These are phyloP conservation scores for Apeltes quadracus DNA, from an alignment of 2,113 vertebrate genomes.

Conservation along the genomic window DNA sequence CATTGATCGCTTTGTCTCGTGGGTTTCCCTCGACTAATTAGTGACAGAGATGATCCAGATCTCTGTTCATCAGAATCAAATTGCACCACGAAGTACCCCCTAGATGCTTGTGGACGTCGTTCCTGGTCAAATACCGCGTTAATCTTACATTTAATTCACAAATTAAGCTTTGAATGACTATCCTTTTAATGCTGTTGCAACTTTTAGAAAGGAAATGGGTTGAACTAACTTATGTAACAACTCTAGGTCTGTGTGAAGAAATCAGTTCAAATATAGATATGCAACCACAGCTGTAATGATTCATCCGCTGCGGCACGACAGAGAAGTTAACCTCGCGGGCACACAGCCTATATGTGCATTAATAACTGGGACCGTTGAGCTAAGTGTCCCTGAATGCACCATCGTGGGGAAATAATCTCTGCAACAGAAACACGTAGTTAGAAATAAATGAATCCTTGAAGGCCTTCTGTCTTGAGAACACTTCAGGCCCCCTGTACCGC, in stretches of 20 bases:
- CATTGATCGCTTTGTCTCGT: constrained; percentile 56
- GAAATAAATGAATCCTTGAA: constrained; percentile 1
- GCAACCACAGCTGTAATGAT: constrained; percentile 10
- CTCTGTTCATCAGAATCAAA: constrained; percentile 38
- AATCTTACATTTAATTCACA: constrained; percentile 6
- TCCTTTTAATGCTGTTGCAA: background rate
- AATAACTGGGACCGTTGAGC: no score
- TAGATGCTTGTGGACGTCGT: constrained; percentile 7
- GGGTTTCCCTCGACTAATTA: constrained; percentile 66
- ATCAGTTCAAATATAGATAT: background rate
- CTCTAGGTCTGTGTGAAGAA: background rate
- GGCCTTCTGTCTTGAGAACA: constrained; percentile 19
- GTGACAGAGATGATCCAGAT: constrained; percentile 62
- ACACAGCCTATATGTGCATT: constrained; percentile 27
- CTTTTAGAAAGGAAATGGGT: background rate
- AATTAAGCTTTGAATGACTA: background rate
- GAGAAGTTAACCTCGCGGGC: constrained; percentile 14
- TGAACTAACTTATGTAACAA: background rate
- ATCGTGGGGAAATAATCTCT: constrained; percentile 32
- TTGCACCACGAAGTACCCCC: background rate
- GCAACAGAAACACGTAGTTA: background rate
- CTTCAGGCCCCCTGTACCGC: constrained; percentile 25
- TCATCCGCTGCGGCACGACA: constrained; percentile 5
- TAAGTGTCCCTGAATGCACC: no score
- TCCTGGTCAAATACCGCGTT: constrained; percentile 8